Evolutionary conservation across 2,113 vertebrate genomes (phyloP).

Genomic region (Gymnorhina tibicen): DNA sequence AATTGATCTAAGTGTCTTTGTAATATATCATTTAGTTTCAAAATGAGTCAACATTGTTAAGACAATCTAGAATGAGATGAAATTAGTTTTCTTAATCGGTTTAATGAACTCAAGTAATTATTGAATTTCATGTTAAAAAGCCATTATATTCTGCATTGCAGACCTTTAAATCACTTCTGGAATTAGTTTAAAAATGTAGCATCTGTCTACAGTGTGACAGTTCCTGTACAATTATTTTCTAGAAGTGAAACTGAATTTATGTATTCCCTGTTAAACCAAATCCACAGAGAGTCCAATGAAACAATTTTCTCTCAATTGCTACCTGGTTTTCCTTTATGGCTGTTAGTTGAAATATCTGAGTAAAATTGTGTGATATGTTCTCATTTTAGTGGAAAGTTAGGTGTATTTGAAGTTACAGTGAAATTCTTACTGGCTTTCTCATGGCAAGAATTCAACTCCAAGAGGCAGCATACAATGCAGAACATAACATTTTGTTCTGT

Average conservation of each 20-base stretch:
- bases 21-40: background rate
- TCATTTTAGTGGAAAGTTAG: background rate
- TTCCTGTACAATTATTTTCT: background rate
- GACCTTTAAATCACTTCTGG: background rate
- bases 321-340: background rate
- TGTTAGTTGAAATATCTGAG: background rate
- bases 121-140: background rate
- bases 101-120: constrained; percentile 5
- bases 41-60: background rate
- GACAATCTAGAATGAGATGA: background rate
- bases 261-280: background rate
- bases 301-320: background rate
- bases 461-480: background rate
- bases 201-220: background rate
- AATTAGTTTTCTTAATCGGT: background rate
- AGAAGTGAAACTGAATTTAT: background rate
- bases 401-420: background rate
- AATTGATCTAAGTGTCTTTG: background rate
- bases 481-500: background rate
- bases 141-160: background rate
- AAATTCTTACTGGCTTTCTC: background rate
- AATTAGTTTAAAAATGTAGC: background rate
- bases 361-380: background rate
- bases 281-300: background rate
- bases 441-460: background rate